Base-by-base conservation (phyloP, 2,113 vertebrate genomes). In the Lepus europaeus region DNA sequence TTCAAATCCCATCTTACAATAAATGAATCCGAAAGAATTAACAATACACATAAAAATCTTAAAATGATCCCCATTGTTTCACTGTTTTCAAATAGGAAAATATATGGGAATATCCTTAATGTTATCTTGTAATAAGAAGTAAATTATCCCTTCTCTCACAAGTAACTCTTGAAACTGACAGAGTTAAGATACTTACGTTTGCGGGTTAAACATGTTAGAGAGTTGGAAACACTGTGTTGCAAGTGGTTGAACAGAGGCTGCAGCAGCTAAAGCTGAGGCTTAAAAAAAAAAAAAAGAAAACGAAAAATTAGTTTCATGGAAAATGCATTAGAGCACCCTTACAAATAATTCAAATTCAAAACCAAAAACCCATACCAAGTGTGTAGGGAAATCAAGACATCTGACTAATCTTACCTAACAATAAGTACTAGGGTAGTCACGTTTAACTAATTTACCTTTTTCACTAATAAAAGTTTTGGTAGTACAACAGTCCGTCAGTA, bases 171-270 rank as follows among this genome's bases (percentile, higher is more conserved):
- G 12, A 90, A 79, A 5, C 59, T 51, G 5, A 94, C 9, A 33
- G 27, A 90, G 80, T 45, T 59, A 59, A 19, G 27, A 16, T 36
- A 98, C 99, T 98, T 98, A 99, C 99, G 99, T 99, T 95, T 98
- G 99, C 96, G 99, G 99, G 93, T 99, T 99, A 98, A 99, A 99
- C 99, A 99, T 99, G 96, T 99, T 99, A 96, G 99, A 99, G 53
- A 99, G 99, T 96, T 99, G 99, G 98, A 99, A 99, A 98, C 99
- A 99, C 95, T 99, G 99, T 31, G 99, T 99, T 83, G 99, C 99
- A 84, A 99, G 98, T 22, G 99, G 99, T 87, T 98, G 99, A 80
- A 99, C 98, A 68, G 99, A 99, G 80, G 98, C 98, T 97, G 98
- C 98, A 96, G 98, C 98, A 98, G 98, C 98, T 96, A 98, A 97